Conservation (phyloP, 2,113 vertebrate species). For the Jacana jacana region DNA sequence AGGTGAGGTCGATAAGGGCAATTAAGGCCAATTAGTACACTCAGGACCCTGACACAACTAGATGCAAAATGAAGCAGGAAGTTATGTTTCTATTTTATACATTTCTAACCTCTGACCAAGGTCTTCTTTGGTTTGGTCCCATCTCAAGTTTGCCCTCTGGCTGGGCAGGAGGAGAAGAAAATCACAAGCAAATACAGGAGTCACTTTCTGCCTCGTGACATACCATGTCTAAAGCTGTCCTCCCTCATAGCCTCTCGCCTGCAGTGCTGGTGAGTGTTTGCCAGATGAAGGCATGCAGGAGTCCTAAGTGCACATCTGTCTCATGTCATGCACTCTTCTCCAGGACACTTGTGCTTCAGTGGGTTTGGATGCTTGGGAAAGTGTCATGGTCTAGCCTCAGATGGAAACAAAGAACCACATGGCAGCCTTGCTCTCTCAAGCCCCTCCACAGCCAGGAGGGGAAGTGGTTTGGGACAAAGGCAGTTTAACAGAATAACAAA, state of each 20-base stretch:
- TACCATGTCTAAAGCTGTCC: not conserved
- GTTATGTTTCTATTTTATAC: not conserved
- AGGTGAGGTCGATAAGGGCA: not conserved
- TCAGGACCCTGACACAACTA: not conserved
- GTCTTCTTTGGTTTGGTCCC: not conserved
- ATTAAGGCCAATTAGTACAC: not conserved
- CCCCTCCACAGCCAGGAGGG: too few species aligned
- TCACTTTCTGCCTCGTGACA: not conserved
- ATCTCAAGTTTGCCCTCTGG: not conserved
- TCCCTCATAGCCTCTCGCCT: not conserved
- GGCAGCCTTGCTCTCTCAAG: too few species aligned
- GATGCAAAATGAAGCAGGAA: not conserved
- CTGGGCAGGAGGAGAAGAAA: not conserved
- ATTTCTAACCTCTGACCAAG: not conserved
- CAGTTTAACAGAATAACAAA: too few species aligned
- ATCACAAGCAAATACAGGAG: not conserved
- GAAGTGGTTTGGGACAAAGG: too few species aligned
- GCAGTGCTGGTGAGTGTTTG: not conserved
- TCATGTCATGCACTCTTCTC: not conserved
- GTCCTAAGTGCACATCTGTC: not conserved
- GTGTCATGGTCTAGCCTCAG: too few species aligned
- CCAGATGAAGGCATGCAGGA: not conserved
- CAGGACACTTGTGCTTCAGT: not conserved
- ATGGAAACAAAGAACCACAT: too few species aligned
- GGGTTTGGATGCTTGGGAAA: not conserved